Base-by-base conservation (phyloP, 1,140 invertebrate genomes). In the Latrodectus geometricus region DNA sequence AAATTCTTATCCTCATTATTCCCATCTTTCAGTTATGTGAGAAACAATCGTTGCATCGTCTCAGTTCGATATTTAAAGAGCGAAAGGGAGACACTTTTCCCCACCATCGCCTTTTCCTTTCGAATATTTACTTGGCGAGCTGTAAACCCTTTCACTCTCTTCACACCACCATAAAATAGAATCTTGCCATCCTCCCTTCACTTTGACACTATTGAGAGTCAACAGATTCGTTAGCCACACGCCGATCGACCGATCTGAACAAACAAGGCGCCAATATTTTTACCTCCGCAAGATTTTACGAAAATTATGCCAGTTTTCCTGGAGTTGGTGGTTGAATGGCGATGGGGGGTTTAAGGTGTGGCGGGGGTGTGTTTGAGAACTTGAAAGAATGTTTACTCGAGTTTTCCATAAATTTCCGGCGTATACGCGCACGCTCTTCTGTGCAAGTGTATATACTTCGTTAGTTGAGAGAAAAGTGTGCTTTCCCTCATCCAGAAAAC, bases 321-420 rank as follows among this genome's bases (percentile, higher is more conserved):
- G 54, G 17, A 61, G 17, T 11, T 61, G 54, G 54, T 61, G 54
- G 11, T 61, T 61, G 11, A 14, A 17, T 61, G 54, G 17, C 54
- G 54, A 17, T 61, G 54, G 11, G 54, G 54, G 8, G 54, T 35
- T 35, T 35, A 35, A 35, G 54, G 54, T 11, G 54, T 8, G 54
- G 11, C 0, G 54, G 54, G 0, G 54, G 54, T 17, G 54, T 61
- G 17, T 61, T 61, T 9, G n/a, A 78, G 56, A 66, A 20, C 35
- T 20, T 66, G 76, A 78, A 78, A 78, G 76, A 78, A 78, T 78
- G 76, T 78, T 78, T 78, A 78, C 76, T 49, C 61, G 61, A 52
- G 54, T 78, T 78, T 78, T 78, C 76, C 76, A 78, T 78, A 78
- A 78, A 78, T 78, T 78, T 78, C 11, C 76, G 56, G 35, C 35